A percentile compares a stretch with the other conserved stretches of the same genome.
phyloP scores from a whole-genome alignment of 2,888 invertebrate species.

The Cheilosia vulpina region DNA sequence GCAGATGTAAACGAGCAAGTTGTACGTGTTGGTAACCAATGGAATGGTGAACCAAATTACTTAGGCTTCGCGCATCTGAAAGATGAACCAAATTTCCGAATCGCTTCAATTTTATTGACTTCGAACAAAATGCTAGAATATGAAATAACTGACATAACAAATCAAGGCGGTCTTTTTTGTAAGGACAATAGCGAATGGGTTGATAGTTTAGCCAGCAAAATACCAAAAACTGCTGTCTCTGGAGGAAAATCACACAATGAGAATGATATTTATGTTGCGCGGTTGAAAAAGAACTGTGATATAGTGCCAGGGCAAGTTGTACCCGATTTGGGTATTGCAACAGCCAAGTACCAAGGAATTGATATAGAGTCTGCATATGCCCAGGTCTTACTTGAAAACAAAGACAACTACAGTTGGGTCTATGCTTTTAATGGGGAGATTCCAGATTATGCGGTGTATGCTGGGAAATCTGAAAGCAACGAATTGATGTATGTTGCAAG shows the following conservation, averaged over 20 bases:
- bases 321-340: constrained; percentile 1
- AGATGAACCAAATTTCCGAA: rapidly evolving
- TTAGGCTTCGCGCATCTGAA: background rate
- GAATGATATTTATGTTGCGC: background rate
- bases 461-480: background rate
- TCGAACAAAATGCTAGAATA: background rate
- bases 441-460: constrained; percentile 27
- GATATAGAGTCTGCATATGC: background rate
- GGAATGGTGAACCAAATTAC: constrained; percentile 17
- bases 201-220: background rate
- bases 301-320: constrained; percentile 5
- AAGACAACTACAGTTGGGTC: background rate
- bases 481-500: constrained; percentile 17
- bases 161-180: background rate
- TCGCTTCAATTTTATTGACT: background rate
- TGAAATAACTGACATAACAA: background rate
- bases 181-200: background rate
- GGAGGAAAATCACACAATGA: constrained; percentile 2
- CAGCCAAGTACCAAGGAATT: background rate
- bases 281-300: background rate
- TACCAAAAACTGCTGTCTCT: constrained; percentile 3
- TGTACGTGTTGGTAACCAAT: background rate
- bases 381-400: constrained; percentile 3
- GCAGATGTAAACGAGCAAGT: background rate
- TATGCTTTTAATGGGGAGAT: background rate